A percentile compares a stretch with the other conserved stretches of the same genome.
These are phyloP conservation scores for Excalfactoria chinensis DNA, from an alignment of 2,113 vertebrate species.

Conservation along the genomic window DNA sequence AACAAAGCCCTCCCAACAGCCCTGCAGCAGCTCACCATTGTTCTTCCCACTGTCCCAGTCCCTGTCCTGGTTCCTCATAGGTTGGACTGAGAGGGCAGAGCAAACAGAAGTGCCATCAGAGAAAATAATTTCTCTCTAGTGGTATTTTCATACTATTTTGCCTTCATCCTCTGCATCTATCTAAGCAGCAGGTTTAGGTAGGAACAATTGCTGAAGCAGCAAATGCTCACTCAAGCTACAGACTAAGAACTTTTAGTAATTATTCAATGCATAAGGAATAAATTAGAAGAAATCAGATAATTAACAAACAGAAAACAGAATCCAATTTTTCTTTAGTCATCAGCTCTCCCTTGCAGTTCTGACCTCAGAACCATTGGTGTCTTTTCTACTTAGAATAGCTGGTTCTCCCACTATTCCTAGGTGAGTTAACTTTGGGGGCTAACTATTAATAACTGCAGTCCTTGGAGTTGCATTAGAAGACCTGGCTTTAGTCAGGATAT, in stretches of 20 bases:
- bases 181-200: background rate
- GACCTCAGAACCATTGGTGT: background rate
- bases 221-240: background rate
- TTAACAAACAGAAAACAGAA: slow-evolving; percentile 20
- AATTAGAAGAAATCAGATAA: slow-evolving; percentile 15
- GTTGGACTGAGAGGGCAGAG: background rate
- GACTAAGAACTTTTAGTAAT: background rate
- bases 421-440: background rate
- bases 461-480: background rate
- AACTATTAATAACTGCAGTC: background rate
- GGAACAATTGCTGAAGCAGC: background rate
- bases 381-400: background rate
- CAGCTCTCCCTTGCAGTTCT: background rate
- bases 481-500: background rate
- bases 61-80: background rate
- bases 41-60: background rate
- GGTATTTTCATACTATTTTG: background rate
- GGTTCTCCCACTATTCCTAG: background rate
- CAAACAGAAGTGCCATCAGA: background rate
- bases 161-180: background rate
- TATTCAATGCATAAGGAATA: slow-evolving; percentile 9
- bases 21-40: accelerated
- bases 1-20: background rate
- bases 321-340: background rate
- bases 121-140: background rate